Conservation (phyloP, 2,113 vertebrate species). For the Oreochromis aureus region DNA sequence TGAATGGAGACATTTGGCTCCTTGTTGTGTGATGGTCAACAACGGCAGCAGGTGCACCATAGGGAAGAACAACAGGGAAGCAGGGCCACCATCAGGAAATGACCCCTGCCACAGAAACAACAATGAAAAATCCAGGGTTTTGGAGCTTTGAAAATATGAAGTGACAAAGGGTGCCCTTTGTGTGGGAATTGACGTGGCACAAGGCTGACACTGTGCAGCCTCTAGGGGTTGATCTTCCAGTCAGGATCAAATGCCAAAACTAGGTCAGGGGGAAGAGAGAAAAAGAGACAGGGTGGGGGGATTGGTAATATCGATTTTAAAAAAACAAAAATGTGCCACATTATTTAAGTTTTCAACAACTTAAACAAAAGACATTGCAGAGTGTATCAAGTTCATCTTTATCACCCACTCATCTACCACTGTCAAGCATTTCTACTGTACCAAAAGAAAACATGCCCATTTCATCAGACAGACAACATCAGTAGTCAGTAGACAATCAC, state of each 20-base stretch:
- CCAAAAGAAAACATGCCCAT: background rate
- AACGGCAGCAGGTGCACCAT: conserved; percentile 57
- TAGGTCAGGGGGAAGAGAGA: conserved; percentile 72
- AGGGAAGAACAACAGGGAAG: conserved; percentile 19
- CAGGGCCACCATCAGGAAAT: conserved; percentile 44
- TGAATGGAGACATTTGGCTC: conserved; percentile 23
- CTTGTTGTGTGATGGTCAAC: conserved; percentile 49
- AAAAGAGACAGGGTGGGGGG: background rate
- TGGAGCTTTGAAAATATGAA: conserved; percentile 73
- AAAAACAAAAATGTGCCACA: background rate
- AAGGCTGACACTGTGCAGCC: conserved; percentile 72
- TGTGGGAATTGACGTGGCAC: conserved; percentile 69
- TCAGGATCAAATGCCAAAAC: conserved; percentile 75
- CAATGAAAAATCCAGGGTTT: conserved; percentile 54
- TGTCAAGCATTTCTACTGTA: background rate
- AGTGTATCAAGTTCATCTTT: background rate
- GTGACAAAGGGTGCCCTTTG: conserved; percentile 77
- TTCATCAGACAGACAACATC: background rate
- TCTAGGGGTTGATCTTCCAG: conserved; percentile 76
- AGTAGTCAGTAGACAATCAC: background rate
- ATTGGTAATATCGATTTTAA: background rate
- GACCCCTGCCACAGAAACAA: conserved; percentile 59
- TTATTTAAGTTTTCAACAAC: conserved; percentile 5
- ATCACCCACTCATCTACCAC: background rate
- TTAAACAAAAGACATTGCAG: background rate